Base-by-base conservation (phyloP, 2,888 invertebrate species). In the Hipparchia sbordonii region DNA sequence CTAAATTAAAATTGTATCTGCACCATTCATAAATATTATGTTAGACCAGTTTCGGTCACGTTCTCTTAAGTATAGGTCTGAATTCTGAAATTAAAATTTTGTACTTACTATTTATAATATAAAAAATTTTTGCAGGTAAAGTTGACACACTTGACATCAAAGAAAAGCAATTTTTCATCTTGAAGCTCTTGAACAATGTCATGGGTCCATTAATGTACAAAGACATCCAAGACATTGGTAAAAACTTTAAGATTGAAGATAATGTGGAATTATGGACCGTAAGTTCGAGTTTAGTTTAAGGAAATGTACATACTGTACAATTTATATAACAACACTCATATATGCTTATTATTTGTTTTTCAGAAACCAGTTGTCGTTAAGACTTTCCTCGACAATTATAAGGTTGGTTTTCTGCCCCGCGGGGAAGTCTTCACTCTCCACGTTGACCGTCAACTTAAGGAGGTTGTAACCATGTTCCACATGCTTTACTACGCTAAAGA, bases 291-390 rank as follows among this genome's bases (percentile, higher is more conserved):
- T 62, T 61, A 61, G 39, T 12, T 39, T 6, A n/a, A n/a, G 12
- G 12, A 4, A 3, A 54, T 66, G 51, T 13, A 39, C 23, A 56
- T 2, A 52, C 48, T 48, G 46, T 23, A 56, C 60, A 45, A 33
- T 62, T 56, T 23, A 9, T 54, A 12, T 51, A 6, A 23, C 13
- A n/a, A n/a, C 59, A 46, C 12, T 33, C 33, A 33, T 68, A 52
- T 68, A 13, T 8, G 23, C 52, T n/a, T 70, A 56, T 79, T 87
- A 85, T 54, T 51, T 70, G 54, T 79, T 87, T 39, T 85, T 46
- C 87, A 95, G 95, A 94, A 95, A 83, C 85, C 87, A 9, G 94
- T 95, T 79, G 92, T 92, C 61, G 95, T 96, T 5, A 94, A 95
- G 77, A 91, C 93, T 77, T 95, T 95, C 85, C 82, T 94, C n/a